Conservation (phyloP, 2,888 invertebrate species). For the Aleiodes leptofemur region DNA sequence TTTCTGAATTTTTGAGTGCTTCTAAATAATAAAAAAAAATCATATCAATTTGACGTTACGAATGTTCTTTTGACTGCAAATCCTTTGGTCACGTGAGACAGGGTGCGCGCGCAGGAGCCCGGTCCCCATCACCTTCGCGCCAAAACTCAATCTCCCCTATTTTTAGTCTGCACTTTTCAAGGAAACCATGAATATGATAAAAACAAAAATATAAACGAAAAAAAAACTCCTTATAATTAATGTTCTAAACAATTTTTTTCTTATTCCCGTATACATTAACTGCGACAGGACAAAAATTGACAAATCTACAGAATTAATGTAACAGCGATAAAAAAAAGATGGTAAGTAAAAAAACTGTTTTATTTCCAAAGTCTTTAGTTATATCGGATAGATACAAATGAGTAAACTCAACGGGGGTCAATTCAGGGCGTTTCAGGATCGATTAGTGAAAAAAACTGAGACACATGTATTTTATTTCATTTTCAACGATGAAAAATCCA, state of each 20-base stretch:
- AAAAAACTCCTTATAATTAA: too few relatives aligned
- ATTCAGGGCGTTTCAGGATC: slow-evolving; percentile 32
- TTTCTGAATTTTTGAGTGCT: neutral
- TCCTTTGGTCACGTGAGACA: neutral
- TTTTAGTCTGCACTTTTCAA: too few relatives aligned
- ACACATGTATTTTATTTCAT: slow-evolving; percentile 5
- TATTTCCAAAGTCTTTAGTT: slow-evolving; percentile 31
- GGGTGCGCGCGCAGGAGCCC: neutral
- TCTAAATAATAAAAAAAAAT: neutral
- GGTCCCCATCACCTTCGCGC: neutral
- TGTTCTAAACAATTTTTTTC: too few relatives aligned
- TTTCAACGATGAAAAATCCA: slow-evolving; percentile 41
- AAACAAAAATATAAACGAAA: too few relatives aligned
- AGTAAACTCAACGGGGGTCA: slow-evolving; percentile 39
- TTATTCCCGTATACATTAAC: too few relatives aligned
- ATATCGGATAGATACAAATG: slow-evolving; percentile 44
- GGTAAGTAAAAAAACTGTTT: slow-evolving; percentile 8
- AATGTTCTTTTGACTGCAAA: neutral
- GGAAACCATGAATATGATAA: too few relatives aligned
- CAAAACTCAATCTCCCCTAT: too few relatives aligned
- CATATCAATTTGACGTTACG: neutral
- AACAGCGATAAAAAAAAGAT: neutral
- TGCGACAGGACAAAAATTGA: too few relatives aligned
- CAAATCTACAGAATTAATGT: too few relatives aligned
- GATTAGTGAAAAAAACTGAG: slow-evolving; percentile 37